Base-by-base conservation (phyloP, 2,113 vertebrate species). In the Rhabdomys dilectus region DNA sequence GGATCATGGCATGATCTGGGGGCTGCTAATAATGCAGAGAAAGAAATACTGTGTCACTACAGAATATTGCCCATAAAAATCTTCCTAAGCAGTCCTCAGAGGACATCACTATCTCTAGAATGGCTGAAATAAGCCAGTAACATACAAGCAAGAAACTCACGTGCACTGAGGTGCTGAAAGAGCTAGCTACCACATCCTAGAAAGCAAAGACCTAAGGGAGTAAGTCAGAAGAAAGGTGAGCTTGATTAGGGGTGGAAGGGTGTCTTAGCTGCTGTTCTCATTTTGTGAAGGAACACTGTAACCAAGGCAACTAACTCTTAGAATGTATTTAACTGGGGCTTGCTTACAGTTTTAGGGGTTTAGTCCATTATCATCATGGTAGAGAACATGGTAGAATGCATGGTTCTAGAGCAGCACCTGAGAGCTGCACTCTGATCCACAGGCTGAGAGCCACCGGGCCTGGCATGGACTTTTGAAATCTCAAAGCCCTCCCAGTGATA, bases 181-280 rank as follows among this genome's bases (percentile, higher is more conserved):
- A 93, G 26, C 26, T 85, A 19, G 60, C 39, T 45, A 15, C 58
- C 82, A 29, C 34, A 39, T 70, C 45, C 64, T 45, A 95, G 48
- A 96, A 92, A 92, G 17, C 39, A 88, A 66, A 82, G 45, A 84
- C 22, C 75, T 82, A 84, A 92, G 86, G 87, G 21, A 51, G 17
- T 17, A 42, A 24, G 39, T 64, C 17, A 48, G 22, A n/a, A 76
- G 51, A 95, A 95, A 93, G 70, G 34, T 92, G 42, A 58, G n/a
- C 89, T 94, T 94, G 64, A 86, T 39, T 72, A 29, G 29, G 22
- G 5, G 31, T 96, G n/a, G 91, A 86, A 12, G 45, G 42, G 11
- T 58, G 19, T 58, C 80, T 82, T 82, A 60, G 36, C 13, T 53
- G 60, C 15, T 39, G n/a, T 24, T 82, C 22, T 82, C 58, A 60